phyloP scores from a whole-genome alignment of 2,113 vertebrate genomes.

The Lepus timidus region DNA sequence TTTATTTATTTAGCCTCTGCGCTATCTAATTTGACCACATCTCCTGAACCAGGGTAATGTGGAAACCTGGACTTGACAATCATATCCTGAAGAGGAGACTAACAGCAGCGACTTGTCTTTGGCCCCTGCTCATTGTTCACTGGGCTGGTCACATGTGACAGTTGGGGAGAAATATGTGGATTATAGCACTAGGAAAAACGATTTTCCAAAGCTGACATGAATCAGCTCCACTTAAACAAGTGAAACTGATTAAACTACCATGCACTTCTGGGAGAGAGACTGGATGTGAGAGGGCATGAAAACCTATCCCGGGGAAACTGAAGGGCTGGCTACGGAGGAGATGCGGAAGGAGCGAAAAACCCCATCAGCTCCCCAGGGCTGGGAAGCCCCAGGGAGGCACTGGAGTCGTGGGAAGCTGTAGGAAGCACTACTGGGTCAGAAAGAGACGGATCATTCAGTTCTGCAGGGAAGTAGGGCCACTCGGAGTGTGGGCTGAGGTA shows the following conservation, averaged over 20 bases:
- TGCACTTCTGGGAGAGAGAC: not conserved
- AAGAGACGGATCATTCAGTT: not conserved
- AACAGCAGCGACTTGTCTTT: not conserved
- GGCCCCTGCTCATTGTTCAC: not conserved
- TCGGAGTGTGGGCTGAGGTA: constrained; percentile 3
- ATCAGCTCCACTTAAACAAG: not conserved
- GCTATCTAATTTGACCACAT: not conserved
- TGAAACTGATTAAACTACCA: not conserved
- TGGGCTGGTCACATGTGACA: not conserved
- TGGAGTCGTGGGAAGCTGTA: not conserved
- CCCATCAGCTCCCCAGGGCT: rapidly evolving
- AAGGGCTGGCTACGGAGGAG: not conserved
- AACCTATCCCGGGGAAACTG: not conserved
- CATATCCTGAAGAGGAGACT: not conserved
- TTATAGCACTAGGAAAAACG: not conserved
- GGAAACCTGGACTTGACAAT: not conserved
- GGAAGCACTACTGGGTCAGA: not conserved
- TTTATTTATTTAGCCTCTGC: not conserved
- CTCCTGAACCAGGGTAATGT: not conserved
- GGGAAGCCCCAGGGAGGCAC: not conserved
- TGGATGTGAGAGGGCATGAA: not conserved
- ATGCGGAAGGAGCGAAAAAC: not conserved
- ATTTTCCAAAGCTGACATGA: not conserved
- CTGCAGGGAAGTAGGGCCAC: not conserved
- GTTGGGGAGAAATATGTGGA: constrained; percentile 31